Percentiles rank a stretch among this genome's conserved stretches.
phyloP scores from a whole-genome alignment of 2,797 vertebrate genomes.

The Phoeniculus purpureus region DNA sequence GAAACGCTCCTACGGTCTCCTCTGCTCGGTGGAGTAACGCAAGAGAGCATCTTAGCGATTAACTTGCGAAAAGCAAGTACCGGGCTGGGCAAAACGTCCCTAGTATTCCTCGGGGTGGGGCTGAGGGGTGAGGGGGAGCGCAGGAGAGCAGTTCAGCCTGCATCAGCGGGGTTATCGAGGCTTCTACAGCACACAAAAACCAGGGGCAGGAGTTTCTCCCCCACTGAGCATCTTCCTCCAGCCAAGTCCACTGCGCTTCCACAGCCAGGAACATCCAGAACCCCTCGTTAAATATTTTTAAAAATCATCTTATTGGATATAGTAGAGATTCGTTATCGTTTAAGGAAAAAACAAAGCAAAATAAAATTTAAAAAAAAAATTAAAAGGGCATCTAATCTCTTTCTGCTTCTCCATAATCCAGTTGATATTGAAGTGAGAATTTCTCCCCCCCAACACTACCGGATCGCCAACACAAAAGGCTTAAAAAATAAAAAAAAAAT shows the following conservation, averaged over 20 bases:
- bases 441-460: not conserved
- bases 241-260: slow-evolving; percentile 17
- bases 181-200: slow-evolving; percentile 35
- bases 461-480: slow-evolving; percentile 46
- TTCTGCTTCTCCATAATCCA: not conserved
- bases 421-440: not conserved
- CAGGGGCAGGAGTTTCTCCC: slow-evolving; percentile 26
- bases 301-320: not conserved
- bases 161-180: slow-evolving; percentile 1
- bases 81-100: slow-evolving; percentile 21
- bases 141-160: slow-evolving; percentile 27
- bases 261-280: not conserved
- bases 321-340: not conserved
- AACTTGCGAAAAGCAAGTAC: slow-evolving; percentile 31
- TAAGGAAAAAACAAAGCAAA: accelerated
- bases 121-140: not conserved
- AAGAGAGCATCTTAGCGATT: slow-evolving; percentile 11
- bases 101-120: slow-evolving; percentile 28
- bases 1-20: slow-evolving; percentile 4
- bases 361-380: not conserved
- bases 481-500: not conserved
- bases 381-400: not conserved
- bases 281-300: not conserved
- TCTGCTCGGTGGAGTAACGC: not conserved
- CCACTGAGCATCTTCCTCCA: slow-evolving; percentile 29